Evolutionary conservation across 2,888 invertebrate genomes (phyloP).

Genomic region (Eutolmus rufibarbis): DNA sequence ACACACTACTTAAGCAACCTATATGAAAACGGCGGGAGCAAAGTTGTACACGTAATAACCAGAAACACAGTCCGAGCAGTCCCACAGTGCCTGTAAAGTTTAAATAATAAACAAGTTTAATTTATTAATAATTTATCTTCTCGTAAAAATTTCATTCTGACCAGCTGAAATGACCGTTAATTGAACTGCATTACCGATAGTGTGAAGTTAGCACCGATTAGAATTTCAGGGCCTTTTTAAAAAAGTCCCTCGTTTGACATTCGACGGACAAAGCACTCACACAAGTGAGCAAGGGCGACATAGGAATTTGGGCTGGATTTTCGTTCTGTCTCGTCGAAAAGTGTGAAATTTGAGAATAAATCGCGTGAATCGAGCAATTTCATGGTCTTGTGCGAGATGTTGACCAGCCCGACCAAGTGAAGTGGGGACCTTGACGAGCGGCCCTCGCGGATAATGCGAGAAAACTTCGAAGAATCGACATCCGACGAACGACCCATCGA

Average conservation of each 20-base stretch:
- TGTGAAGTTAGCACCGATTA: conserved; percentile 4
- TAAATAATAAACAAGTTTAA: not conserved
- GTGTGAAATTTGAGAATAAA: not conserved
- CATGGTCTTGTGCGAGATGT: not conserved
- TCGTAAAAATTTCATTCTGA: not conserved
- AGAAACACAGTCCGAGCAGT: too few species aligned
- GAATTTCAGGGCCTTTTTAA: not conserved
- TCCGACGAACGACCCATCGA: not conserved
- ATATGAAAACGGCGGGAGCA: too few species aligned
- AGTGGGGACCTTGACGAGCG: not conserved
- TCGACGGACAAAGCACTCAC: not conserved
- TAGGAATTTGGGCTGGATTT: conserved; percentile 2
- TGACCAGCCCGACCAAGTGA: not conserved
- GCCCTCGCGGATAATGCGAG: not conserved
- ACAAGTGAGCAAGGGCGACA: not conserved
- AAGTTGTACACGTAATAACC: too few species aligned
- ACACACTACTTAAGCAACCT: too few species aligned
- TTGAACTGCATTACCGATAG: not conserved
- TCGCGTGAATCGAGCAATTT: not conserved
- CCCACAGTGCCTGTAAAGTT: too few species aligned
- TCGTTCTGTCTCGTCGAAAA: not conserved
- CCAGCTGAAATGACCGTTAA: not conserved
- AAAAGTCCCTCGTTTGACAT: not conserved
- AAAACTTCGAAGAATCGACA: not conserved
- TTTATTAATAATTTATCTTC: too few species aligned